A percentile compares a stretch with the other conserved stretches of the same genome.
These are phyloP conservation scores for Bombus terrestris DNA, from an alignment of 1,140 invertebrate genomes.

Conservation along the genomic window DNA sequence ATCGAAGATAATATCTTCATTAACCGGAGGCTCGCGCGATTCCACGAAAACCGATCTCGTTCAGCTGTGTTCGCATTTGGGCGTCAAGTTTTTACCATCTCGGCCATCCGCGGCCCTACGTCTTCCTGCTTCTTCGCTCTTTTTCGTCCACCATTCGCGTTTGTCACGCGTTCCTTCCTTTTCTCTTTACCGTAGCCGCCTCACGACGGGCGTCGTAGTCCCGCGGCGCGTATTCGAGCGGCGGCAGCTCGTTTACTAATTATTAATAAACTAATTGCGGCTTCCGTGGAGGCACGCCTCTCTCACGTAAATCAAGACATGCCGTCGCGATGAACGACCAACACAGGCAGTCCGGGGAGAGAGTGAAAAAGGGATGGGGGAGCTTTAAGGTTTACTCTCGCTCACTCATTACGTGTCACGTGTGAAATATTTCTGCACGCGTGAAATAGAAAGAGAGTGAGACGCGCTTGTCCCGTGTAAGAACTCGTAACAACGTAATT, in stretches of 20 bases:
- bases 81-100: not conserved
- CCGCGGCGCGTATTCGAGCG: slow-evolving; percentile 37
- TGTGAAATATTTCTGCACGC: slow-evolving; percentile 57
- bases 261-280: slow-evolving; percentile 82
- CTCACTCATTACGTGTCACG: slow-evolving; percentile 65
- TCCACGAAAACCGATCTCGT: slow-evolving; percentile 12
- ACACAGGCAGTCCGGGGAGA: not conserved
- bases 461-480: not conserved
- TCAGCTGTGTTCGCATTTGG: not conserved
- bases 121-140: not conserved
- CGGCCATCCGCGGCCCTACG: no score
- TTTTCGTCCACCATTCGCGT: not conserved
- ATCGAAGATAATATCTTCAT: slow-evolving; percentile 40
- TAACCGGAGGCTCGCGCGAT: not conserved
- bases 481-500: slow-evolving; percentile 59
- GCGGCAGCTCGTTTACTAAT: slow-evolving; percentile 70
- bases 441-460: not conserved
- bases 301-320: slow-evolving; percentile 80
- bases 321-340: slow-evolving; percentile 62
- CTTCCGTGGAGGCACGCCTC: slow-evolving; percentile 78
- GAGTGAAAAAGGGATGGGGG: not conserved
- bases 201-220: slow-evolving; percentile 4
- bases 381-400: slow-evolving; percentile 63
- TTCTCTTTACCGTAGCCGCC: no score
- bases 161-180: slow-evolving; percentile 33